These are phyloP conservation scores for Tiaroga cobitis DNA, from an alignment of 2,797 vertebrate species.

Conservation along the genomic window DNA sequence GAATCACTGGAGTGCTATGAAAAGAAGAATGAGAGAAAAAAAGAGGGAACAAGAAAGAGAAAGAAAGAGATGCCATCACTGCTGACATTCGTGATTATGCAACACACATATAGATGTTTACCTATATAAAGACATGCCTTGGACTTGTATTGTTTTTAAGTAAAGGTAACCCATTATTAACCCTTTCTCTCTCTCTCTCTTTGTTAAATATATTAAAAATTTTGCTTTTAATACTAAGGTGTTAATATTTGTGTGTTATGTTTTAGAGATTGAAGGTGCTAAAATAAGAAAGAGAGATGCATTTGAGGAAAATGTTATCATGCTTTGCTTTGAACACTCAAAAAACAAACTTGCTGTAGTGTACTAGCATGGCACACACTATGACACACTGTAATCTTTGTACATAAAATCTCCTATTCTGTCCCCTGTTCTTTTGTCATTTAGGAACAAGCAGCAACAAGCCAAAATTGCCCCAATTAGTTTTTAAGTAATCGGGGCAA, in stretches of 20 bases:
- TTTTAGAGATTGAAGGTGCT: not conserved
- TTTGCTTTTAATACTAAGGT: not conserved
- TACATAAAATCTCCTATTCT: not conserved
- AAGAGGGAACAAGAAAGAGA: not conserved
- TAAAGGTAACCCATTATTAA: not conserved
- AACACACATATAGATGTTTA: not conserved
- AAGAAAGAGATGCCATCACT: not conserved
- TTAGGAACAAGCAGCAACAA: slow-evolving; percentile 53
- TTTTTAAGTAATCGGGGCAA: slow-evolving; percentile 26
- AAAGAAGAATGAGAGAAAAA: slow-evolving; percentile 5
- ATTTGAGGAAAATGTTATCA: not conserved
- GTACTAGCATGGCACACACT: not conserved
- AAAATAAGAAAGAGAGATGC: not conserved
- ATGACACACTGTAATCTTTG: slow-evolving; percentile 14
- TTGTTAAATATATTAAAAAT: too few species aligned
- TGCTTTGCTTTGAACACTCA: not conserved
- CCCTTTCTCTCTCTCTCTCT: not conserved
- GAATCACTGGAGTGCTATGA: slow-evolving; percentile 25
- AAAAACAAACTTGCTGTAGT: slow-evolving; percentile 3
- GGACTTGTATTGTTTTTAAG: not conserved
- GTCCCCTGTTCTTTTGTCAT: slow-evolving; percentile 11
- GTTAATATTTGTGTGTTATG: not conserved
- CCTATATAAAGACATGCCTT: not conserved
- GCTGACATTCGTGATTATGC: not conserved
- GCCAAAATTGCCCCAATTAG: slow-evolving; percentile 40